Evolutionary conservation across 2,113 vertebrate genomes (phyloP).

Genomic region (Leuciscus idus): DNA sequence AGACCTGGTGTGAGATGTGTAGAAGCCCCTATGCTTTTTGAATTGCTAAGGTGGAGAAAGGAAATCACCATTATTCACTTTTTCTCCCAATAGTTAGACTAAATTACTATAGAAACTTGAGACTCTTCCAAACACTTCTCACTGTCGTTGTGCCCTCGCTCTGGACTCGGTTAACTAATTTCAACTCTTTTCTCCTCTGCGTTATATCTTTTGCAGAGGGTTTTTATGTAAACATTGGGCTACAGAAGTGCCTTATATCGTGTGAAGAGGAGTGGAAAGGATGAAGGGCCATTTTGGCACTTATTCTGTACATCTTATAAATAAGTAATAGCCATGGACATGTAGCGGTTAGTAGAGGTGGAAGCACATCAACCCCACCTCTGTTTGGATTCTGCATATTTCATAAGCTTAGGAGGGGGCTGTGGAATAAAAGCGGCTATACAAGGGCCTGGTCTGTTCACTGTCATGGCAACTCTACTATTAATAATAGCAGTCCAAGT

Average conservation of each 20-base stretch:
- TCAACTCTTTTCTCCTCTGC: conserved; percentile 51
- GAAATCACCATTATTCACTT: conserved; percentile 40
- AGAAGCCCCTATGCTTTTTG: neutral
- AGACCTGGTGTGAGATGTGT: neutral
- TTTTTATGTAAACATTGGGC: conserved; percentile 76
- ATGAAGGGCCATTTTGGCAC: conserved; percentile 78
- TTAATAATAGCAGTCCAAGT: conserved; percentile 77
- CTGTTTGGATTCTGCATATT: conserved; percentile 84
- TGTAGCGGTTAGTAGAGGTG: conserved; percentile 80
- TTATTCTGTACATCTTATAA: conserved; percentile 79
- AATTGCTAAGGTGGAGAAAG: neutral
- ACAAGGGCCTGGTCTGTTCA: conserved; percentile 78
- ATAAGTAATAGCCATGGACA: conserved; percentile 82
- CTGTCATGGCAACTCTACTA: conserved; percentile 77
- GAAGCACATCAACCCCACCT: conserved; percentile 81
- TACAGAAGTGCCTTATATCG: conserved; percentile 78
- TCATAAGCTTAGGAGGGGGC: conserved; percentile 72
- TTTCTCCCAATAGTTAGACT: conserved; percentile 59
- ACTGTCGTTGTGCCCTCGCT: conserved; percentile 55
- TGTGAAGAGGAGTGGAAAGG: conserved; percentile 56
- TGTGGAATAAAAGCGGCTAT: conserved; percentile 77
- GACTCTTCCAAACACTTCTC: conserved; percentile 70
- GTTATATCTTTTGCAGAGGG: conserved; percentile 65
- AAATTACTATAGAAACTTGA: conserved; percentile 48
- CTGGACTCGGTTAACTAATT: conserved; percentile 76